Conservation (phyloP, 2,113 vertebrate genomes). For the Alligator sinensis region DNA sequence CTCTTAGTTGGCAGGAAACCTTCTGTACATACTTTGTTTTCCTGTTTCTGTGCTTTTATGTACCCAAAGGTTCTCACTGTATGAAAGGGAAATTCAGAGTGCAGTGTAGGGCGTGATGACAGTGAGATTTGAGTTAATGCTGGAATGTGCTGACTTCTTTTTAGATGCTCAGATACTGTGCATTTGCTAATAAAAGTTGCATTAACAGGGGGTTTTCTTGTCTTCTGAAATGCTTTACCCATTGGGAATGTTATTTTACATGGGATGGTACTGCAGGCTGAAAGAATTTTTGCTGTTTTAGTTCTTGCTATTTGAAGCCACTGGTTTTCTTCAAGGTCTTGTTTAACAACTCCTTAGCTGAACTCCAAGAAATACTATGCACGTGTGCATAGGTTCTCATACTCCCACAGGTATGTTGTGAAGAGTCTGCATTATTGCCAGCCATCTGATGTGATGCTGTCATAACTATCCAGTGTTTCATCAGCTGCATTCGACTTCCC, state of each 20-base stretch:
- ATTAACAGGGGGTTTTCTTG: background rate
- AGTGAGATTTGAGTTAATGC: background rate
- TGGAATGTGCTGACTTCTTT: constrained; percentile 43
- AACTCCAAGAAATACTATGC: background rate
- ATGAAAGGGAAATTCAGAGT: background rate
- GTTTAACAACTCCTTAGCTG: background rate
- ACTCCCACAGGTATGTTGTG: rapidly evolving
- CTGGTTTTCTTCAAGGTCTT: background rate
- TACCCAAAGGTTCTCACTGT: constrained; percentile 34
- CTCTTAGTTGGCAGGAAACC: background rate
- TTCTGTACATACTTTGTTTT: constrained; percentile 24
- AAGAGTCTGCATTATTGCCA: background rate
- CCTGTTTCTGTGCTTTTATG: constrained; percentile 40
- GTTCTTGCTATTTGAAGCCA: background rate
- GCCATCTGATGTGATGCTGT: background rate
- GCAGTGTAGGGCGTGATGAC: constrained; percentile 5
- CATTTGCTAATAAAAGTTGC: constrained; percentile 50
- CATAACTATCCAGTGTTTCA: rapidly evolving
- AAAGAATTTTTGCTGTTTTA: background rate
- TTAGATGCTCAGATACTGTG: constrained; percentile 27
- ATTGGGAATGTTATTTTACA: rapidly evolving
- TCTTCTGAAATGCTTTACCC: background rate
- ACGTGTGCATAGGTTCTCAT: rapidly evolving
- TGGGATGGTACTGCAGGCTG: rapidly evolving
- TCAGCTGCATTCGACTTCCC: background rate